Conservation (phyloP, 1,140 invertebrate genomes). For the Pentalonia nigronervosa region DNA sequence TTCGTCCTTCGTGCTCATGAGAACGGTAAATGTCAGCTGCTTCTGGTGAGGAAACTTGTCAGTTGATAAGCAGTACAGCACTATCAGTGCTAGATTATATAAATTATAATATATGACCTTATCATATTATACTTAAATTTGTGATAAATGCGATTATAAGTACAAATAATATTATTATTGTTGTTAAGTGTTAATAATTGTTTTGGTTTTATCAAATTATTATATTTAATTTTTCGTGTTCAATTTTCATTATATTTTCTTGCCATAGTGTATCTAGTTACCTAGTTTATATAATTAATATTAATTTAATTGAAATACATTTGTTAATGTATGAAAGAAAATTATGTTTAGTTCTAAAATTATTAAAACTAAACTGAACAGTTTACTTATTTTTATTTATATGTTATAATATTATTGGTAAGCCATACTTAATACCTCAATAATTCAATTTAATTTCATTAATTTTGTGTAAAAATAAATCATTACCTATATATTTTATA, state of each 20-base stretch:
- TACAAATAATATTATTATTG: conserved; percentile 15
- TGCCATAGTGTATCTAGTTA: background rate
- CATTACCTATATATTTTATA: background rate
- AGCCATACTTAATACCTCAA: background rate
- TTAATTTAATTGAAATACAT: background rate
- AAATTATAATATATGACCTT: background rate
- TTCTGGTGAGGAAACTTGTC: background rate
- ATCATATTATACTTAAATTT: background rate
- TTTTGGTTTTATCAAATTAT: background rate
- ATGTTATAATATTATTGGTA: background rate
- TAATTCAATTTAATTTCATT: background rate
- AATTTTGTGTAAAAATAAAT: background rate
- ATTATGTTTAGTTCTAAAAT: background rate
- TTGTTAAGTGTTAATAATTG: conserved; percentile 1
- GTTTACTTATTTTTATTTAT: background rate
- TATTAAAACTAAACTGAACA: background rate
- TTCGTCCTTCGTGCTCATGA: no score
- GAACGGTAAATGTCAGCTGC: no score
- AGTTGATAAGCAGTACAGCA: background rate
- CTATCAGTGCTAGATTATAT: background rate
- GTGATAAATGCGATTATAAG: conserved; percentile 5
- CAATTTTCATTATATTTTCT: background rate
- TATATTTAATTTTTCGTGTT: background rate
- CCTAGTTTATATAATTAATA: background rate
- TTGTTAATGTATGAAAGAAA: background rate